phyloP scores from a whole-genome alignment of 2,113 vertebrate genomes.

The Marmota flaviventris region DNA sequence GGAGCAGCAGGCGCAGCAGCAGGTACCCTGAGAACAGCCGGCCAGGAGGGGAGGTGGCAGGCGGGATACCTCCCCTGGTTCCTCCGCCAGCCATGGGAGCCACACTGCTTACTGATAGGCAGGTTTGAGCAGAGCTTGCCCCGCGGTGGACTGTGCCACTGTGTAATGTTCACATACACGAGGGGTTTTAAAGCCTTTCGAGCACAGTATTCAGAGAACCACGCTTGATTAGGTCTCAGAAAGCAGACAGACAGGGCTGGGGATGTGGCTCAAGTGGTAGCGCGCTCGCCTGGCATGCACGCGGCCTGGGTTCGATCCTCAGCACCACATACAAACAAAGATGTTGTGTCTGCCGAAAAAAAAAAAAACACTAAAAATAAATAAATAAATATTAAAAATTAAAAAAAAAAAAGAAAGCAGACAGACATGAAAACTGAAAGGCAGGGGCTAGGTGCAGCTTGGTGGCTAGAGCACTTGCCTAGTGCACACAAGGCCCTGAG shows the following conservation, averaged over 20 bases:
- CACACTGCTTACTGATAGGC: neutral
- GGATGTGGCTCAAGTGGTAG: too few relatives aligned
- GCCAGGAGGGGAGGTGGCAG: neutral
- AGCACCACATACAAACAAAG: too few relatives aligned
- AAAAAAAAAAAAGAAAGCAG: neutral
- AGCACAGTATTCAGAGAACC: neutral
- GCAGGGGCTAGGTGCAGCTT: too few relatives aligned
- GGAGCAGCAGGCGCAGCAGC: constrained; percentile 96
- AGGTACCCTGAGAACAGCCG: constrained; percentile 87
- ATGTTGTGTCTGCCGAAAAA: too few relatives aligned
- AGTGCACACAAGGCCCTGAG: neutral
- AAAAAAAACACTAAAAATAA: too few relatives aligned
- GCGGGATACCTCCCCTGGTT: rapidly evolving
- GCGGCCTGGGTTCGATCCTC: too few relatives aligned
- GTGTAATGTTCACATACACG: neutral
- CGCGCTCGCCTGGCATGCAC: too few relatives aligned
- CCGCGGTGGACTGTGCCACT: neutral
- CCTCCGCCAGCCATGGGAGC: too few relatives aligned
- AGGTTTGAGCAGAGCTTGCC: neutral
- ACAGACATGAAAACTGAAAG: neutral
- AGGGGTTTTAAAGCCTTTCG: neutral
- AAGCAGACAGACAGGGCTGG: neutral
- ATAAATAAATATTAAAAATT: too few relatives aligned
- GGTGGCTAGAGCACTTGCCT: neutral
- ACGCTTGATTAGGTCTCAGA: neutral